Conservation (phyloP, 1,140 invertebrate genomes). For the Drosophila equinoxialis region DNA sequence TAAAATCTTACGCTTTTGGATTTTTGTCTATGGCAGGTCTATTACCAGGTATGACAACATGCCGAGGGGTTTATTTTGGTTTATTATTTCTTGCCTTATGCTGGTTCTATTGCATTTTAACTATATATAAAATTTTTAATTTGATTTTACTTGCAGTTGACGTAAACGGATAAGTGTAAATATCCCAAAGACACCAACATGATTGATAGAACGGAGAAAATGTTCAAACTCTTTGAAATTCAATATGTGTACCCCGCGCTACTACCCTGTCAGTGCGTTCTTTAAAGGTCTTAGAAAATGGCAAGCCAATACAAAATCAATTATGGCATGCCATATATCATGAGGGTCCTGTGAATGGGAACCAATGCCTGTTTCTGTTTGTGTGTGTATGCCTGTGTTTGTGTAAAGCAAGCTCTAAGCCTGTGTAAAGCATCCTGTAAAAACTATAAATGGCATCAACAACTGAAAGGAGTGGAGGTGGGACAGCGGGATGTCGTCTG, state of each 20-base stretch:
- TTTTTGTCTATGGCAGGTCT: constrained; percentile 51
- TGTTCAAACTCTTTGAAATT: constrained; percentile 72
- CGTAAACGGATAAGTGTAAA: constrained; percentile 51
- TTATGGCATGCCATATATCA: constrained; percentile 71
- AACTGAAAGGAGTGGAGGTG: constrained; percentile 7
- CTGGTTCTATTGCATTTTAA: constrained; percentile 37
- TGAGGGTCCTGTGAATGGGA: constrained; percentile 49
- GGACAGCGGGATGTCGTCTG: constrained; percentile 27
- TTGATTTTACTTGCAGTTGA: constrained; percentile 68
- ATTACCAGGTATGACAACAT: constrained; percentile 62
- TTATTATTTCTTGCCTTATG: background rate
- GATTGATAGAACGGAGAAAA: constrained; percentile 44
- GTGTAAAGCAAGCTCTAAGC: constrained; percentile 79
- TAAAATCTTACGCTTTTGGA: constrained; percentile 29
- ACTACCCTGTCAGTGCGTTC: background rate
- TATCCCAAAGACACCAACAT: constrained; percentile 14
- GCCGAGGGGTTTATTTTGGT: constrained; percentile 11
- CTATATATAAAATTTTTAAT: constrained; percentile 55
- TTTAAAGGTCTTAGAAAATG: constrained; percentile 10
- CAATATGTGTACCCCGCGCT: constrained; percentile 55
- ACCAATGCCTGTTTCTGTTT: constrained; percentile 15
- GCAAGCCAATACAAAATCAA: constrained; percentile 80
- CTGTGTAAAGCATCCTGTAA: constrained; percentile 63
- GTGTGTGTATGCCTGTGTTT: constrained; percentile 49
- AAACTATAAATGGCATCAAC: constrained; percentile 73